Evolutionary conservation across 2,888 invertebrate species (phyloP).

Genomic region (Heliconius ethilla): DNA sequence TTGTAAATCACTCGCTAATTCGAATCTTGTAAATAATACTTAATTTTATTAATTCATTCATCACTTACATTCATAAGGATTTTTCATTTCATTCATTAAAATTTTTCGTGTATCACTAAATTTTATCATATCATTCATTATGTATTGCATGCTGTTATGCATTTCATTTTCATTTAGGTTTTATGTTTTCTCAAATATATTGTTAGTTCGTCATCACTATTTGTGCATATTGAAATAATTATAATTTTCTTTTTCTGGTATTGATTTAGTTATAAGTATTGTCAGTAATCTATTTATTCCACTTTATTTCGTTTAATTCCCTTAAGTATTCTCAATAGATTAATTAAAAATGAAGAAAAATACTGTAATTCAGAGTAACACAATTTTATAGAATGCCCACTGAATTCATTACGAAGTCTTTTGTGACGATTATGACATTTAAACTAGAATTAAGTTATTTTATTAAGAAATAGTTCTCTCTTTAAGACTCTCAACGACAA

Average conservation of each 20-base stretch:
- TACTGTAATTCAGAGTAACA: neutral
- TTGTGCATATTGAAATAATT: neutral
- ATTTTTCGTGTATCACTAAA: neutral
- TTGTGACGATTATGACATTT: neutral
- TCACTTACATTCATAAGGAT: neutral
- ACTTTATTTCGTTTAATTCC: neutral
- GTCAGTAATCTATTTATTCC: neutral
- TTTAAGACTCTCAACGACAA: neutral
- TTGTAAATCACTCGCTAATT: too few relatives aligned
- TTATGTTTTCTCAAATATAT: neutral
- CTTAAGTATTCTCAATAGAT: neutral
- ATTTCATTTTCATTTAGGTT: neutral
- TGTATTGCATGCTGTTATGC: too few relatives aligned
- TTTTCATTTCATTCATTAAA: neutral
- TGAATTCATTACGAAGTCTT: neutral
- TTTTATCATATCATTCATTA: neutral
- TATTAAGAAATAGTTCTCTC: neutral
- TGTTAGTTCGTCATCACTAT: neutral
- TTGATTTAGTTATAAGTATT: neutral
- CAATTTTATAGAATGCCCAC: neutral
- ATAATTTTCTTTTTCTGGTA: neutral
- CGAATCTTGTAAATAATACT: too few relatives aligned
- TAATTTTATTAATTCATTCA: neutral
- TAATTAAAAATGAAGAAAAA: neutral
- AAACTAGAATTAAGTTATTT: constrained; percentile 3